Percentiles rank a stretch among this genome's conserved stretches.
Evolutionary conservation across 2,113 vertebrate genomes (phyloP).

Genomic region (Anhinga rufa): DNA sequence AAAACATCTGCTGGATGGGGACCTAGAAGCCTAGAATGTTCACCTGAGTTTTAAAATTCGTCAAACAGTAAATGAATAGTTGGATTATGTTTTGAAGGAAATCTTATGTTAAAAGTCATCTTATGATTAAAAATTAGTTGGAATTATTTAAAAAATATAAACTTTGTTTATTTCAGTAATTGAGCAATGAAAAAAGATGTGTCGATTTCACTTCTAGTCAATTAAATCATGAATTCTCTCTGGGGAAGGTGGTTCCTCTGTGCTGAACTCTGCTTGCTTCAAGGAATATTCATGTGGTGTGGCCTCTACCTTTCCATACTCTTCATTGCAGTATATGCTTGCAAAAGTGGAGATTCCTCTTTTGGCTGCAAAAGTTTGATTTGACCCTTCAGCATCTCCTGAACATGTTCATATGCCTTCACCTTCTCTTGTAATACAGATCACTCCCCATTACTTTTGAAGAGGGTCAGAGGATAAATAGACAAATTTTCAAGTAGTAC

Average conservation of each 20-base stretch:
- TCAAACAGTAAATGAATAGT: background rate
- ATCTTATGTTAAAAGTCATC: background rate
- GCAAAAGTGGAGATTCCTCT: background rate
- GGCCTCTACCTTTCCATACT: background rate
- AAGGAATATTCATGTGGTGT: background rate
- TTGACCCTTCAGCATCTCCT: background rate
- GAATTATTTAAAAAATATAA: background rate
- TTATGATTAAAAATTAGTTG: background rate
- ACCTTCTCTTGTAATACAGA: background rate
- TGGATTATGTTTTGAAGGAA: background rate
- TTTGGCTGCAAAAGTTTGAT: background rate
- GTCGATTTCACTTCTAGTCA: background rate
- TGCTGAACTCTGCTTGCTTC: background rate
- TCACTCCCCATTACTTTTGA: background rate
- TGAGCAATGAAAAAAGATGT: background rate
- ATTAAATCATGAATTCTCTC: background rate
- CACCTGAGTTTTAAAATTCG: background rate
- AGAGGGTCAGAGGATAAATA: background rate
- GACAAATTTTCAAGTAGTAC: background rate
- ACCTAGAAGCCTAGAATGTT: background rate
- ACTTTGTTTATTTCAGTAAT: background rate
- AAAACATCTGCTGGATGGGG: background rate
- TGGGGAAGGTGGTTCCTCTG: background rate
- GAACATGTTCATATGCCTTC: background rate
- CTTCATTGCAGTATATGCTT: background rate